Conservation (phyloP, 2,888 invertebrate species). For the Acleris holmiana region DNA sequence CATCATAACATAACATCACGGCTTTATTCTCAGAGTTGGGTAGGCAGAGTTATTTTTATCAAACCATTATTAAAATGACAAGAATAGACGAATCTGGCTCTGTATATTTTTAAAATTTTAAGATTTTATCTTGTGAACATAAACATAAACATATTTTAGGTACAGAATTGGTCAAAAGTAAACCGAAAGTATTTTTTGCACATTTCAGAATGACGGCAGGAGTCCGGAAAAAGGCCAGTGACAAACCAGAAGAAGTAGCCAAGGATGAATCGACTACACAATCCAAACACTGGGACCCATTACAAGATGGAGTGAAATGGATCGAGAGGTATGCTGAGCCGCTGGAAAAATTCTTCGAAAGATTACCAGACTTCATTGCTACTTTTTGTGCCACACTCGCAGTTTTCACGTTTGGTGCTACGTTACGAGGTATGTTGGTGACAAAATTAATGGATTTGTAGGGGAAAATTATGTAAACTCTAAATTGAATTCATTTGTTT, state of each 20-base stretch:
- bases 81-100: no score
- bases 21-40: no score
- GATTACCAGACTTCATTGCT: constrained; percentile 81
- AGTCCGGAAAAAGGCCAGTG: constrained; percentile 45
- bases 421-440: constrained; percentile 81
- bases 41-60: no score
- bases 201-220: constrained; percentile 51
- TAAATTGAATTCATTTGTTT: no score
- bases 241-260: constrained; percentile 28
- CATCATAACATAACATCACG: no score
- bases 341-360: constrained; percentile 82
- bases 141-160: no score
- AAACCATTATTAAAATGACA: no score
- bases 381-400: constrained; percentile 84
- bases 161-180: no score
- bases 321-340: constrained; percentile 82
- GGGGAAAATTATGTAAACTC: no score
- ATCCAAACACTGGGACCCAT: constrained; percentile 75
- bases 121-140: no score
- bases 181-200: background rate
- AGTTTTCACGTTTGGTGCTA: constrained; percentile 86
- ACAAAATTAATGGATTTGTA: background rate
- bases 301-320: constrained; percentile 85
- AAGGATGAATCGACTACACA: constrained; percentile 30
- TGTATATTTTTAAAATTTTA: no score